Evolutionary conservation across 2,797 vertebrate species (phyloP), one percentile per base, ranked within the genome.

Genomic region (Aselliscus stoliczkanus): DNA sequence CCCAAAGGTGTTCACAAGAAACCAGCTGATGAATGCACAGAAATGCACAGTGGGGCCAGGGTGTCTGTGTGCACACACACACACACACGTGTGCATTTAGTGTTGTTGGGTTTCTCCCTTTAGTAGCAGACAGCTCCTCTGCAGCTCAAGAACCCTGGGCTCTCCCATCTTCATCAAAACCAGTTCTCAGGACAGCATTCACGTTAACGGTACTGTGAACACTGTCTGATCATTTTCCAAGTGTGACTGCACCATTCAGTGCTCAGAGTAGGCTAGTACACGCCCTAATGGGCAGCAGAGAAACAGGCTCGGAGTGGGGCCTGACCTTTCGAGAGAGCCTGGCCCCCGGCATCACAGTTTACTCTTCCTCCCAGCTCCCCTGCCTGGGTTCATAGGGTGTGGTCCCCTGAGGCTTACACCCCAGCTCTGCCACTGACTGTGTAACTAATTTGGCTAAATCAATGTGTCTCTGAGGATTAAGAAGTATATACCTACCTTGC

Each of bases 281-380:
- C 1, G 27, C 23, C 14, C 76, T 79, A 3, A 15, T 1, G n/a
- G 23, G 31, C 58, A 31, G 12, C 11, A 8, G 37, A 42, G 44
- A 34, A 21, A 0, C 0, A 0, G 47, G 27, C 18, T 37, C 20
- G 23, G 25, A 3, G 1, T 14, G 20, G 29, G 37, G 25, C 4
- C 54, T 14, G 21, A 17, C 37, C 37, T 37, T 37, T 21, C 23
- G 1, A 0, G 3, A 37, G 44, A 4, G 11, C 15, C 34, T 7
- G 17, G 25, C 6, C 54, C 80, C n/a, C 60, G 17, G 27, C n/a
- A 23, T n/a, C 70, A 8, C 25, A 44, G 23, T 12, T 14, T 3
- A 12, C 67, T n/a, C 47, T 85, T 7, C 39, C 21, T 72, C 15
- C 52, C 13, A 10, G 27, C 20, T 20, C 4, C 7, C 31, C 29